These are phyloP conservation scores for Microcaecilia unicolor DNA, from an alignment of 2,797 vertebrate species.

Conservation along the genomic window DNA sequence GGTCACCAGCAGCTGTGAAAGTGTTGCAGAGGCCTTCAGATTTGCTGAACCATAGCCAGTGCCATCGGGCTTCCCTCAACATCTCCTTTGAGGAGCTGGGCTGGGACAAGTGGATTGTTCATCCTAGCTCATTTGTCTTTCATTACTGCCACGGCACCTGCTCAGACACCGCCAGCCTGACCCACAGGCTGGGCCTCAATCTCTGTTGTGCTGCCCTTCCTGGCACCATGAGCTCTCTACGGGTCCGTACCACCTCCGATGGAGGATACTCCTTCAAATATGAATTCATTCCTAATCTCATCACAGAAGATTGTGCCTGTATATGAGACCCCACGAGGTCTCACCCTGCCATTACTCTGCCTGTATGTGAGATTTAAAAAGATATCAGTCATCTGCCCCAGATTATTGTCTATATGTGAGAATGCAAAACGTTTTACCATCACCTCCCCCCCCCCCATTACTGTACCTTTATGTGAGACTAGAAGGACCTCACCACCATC, in stretches of 20 bases:
- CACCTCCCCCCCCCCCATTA: no score
- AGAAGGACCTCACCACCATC: no score
- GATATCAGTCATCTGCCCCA: no score
- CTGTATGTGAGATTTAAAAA: no score
- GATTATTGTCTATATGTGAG: no score
- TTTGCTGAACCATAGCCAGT: constrained; percentile 45
- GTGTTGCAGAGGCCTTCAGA: constrained; percentile 67
- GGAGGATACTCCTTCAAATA: constrained; percentile 83
- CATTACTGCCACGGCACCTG: constrained; percentile 85
- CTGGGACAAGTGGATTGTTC: constrained; percentile 87
- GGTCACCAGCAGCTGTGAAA: constrained; percentile 66
- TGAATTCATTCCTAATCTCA: constrained; percentile 80
- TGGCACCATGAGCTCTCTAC: constrained; percentile 73
- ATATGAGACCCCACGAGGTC: constrained; percentile 42
- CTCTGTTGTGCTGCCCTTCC: constrained; percentile 81
- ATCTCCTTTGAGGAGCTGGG: constrained; percentile 86
- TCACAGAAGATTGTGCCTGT: constrained; percentile 82
- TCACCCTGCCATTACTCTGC: no score
- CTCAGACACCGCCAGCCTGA: constrained; percentile 38
- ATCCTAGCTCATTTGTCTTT: constrained; percentile 77
- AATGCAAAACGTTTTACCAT: no score
- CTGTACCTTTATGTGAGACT: no score
- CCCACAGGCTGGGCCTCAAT: constrained; percentile 56
- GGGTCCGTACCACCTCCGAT: constrained; percentile 80
- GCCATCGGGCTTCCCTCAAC: constrained; percentile 64